Evolutionary conservation across 1,140 invertebrate species (phyloP), one percentile per base, ranked within the genome.

Genomic region (Rhyzopertha dominica): DNA sequence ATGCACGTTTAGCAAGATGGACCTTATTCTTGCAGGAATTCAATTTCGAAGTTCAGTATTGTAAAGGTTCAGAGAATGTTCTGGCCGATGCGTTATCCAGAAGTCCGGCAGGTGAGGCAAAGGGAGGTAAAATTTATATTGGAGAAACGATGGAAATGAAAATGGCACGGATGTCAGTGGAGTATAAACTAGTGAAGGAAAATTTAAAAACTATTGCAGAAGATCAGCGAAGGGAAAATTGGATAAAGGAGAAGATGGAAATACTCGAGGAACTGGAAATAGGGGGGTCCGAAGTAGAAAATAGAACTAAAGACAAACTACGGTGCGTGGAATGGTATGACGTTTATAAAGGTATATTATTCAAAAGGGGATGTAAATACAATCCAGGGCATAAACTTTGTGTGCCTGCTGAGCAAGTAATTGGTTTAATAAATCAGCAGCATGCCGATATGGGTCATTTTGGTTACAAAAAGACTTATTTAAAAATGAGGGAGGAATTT

Each of bases 41-140:
- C 20, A 17, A 35, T n/a, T 31, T 41, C 3, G n/a, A 41, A 9
- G 18, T 41, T 24, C 12, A 12, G 16, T 29, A 41, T 41, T 31
- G 26, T 31, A 41, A 31, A 24, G 39, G 39, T 14, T 36, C 39
- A n/a, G 39, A 41, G n/a, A 41, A 41, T 32, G 25, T 41, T n/a
- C n/a, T 41, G 8, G 25, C 25, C 5, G 39, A 41, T 32, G 17
- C 13, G 10, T n/a, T 34, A 10, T 41, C 39, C 0, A 24, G 8
- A 10, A 29, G 16, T 8, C 39, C 39, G 2, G 20, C n/a, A n/a
- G n/a, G 28, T 32, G 9, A 40, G 29, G 1, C 13, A 2, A 12
- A 10, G 16, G 24, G 29, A 10, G 12, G 13, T 28, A n/a, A 40
- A 1, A 40, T 40, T 3, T 20, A 40, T 8, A 14, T 32, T 40